These are phyloP conservation scores for Lates japonicus DNA, from an alignment of 2,797 vertebrate species.

Conservation along the genomic window DNA sequence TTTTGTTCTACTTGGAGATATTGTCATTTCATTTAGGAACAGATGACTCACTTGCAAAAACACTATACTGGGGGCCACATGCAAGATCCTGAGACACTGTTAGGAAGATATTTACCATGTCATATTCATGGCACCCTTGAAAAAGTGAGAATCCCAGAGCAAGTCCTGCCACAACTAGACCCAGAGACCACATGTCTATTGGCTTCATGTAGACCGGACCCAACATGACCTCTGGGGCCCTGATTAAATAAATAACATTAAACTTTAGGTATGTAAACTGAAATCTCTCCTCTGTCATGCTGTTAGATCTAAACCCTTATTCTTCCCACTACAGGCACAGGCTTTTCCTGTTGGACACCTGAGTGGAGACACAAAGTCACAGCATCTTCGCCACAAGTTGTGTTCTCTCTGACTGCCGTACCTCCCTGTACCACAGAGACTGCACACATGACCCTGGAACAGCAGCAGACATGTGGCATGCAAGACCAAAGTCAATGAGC, in stretches of 20 bases:
- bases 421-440: conserved; percentile 21
- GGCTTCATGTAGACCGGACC: background rate
- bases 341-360: no score
- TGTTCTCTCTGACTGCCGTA: background rate
- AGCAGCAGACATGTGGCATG: background rate
- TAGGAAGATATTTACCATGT: conserved; percentile 4
- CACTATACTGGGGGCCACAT: no score
- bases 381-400: background rate
- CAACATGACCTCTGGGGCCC: conserved; percentile 20
- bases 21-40: background rate
- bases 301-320: background rate
- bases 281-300: background rate
- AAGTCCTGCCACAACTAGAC: conserved; percentile 1
- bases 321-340: background rate
- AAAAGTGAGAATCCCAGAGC: conserved; percentile 7
- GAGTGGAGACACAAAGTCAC: no score
- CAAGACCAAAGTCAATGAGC: conserved; percentile 33
- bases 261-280: no score
- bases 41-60: background rate
- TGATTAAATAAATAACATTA: background rate
- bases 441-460: background rate
- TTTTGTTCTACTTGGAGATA: background rate
- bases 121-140: background rate
- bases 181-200: conserved; percentile 31
- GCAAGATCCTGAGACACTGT: background rate